Evolutionary conservation across 2,113 vertebrate genomes (phyloP).

Genomic region (Cairina moschata): DNA sequence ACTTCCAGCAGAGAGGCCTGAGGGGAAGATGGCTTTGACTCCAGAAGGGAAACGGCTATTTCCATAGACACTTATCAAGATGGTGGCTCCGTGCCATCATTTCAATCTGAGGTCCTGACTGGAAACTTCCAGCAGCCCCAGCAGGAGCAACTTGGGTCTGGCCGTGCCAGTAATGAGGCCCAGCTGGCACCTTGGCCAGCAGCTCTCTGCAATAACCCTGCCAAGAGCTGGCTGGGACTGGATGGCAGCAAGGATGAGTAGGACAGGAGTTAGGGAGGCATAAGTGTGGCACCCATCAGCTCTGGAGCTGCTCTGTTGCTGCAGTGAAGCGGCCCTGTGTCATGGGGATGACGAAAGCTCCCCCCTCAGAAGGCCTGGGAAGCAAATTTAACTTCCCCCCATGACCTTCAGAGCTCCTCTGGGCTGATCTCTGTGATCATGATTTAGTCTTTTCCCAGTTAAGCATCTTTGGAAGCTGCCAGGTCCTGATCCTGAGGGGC

Average conservation of each 20-base stretch:
- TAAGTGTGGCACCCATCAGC: neutral
- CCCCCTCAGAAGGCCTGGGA: neutral
- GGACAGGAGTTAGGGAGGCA: neutral
- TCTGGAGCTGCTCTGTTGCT: neutral
- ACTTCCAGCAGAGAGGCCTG: constrained; percentile 22
- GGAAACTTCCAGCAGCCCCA: constrained; percentile 35
- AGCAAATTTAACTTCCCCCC: neutral
- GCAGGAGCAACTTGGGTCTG: constrained; percentile 11
- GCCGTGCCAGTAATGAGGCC: neutral
- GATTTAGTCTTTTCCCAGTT: neutral
- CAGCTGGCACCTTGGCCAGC: constrained; percentile 39
- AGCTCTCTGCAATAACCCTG: neutral
- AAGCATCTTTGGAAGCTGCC: neutral
- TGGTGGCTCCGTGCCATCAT: constrained; percentile 13
- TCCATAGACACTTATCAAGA: constrained; percentile 16
- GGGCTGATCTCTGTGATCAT: neutral
- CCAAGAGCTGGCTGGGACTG: neutral
- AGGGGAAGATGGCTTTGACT: constrained; percentile 17
- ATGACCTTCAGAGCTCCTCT: neutral
- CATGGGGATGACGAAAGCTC: neutral
- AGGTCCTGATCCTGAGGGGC: neutral
- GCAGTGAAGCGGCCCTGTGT: neutral
- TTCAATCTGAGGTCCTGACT: constrained; percentile 29
- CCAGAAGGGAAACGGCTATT: neutral
- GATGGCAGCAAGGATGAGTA: neutral